phyloP scores from a whole-genome alignment of 1,140 invertebrate species.

The Cyclargus thomasi region DNA sequence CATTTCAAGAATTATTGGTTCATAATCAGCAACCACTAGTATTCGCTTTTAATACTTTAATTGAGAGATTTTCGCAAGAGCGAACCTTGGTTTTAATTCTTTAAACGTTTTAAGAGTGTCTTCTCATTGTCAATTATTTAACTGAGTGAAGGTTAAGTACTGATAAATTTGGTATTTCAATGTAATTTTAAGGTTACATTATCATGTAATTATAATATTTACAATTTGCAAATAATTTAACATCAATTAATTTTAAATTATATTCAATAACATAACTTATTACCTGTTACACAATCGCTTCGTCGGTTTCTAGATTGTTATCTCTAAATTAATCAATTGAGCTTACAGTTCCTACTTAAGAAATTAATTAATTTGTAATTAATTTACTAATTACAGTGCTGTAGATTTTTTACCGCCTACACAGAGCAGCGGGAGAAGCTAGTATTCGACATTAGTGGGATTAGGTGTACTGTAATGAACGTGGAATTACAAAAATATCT shows the following conservation, averaged over 20 bases:
- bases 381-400: not conserved
- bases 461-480: conserved; percentile 3
- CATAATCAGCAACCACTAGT: not conserved
- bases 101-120: conserved; percentile 11
- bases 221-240: not conserved
- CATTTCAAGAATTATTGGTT: not conserved
- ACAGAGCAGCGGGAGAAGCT: not conserved
- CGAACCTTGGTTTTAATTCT: not conserved
- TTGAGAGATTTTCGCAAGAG: not conserved
- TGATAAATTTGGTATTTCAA: conserved; percentile 12
- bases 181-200: conserved; percentile 6
- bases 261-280: not conserved
- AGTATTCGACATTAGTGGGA: not conserved
- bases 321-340: not conserved
- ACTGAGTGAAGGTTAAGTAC: not conserved
- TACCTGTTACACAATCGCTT: conserved; percentile 2
- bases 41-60: not conserved
- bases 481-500: conserved; percentile 11
- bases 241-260: not conserved
- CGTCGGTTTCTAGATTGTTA: conserved; percentile 15
- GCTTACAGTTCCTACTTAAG: not conserved
- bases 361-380: not conserved
- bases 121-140: conserved; percentile 8
- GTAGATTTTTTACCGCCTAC: not conserved
- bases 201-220: not conserved